Evolutionary conservation across 1,140 invertebrate species (phyloP).

Genomic region (Phortica variegata): DNA sequence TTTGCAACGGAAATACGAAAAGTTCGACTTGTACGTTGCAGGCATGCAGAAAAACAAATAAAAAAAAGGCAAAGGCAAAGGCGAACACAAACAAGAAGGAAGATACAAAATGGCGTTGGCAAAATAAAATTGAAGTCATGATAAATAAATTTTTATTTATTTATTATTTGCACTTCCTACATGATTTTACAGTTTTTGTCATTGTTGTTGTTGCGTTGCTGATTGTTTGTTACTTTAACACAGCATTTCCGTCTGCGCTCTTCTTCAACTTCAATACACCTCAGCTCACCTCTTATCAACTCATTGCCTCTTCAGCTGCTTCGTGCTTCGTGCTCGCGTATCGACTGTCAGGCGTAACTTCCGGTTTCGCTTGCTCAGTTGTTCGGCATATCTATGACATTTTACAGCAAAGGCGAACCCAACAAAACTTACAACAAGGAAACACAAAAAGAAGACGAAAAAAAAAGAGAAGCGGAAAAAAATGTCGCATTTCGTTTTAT

Average conservation of each 20-base stretch:
- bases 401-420: slow-evolving; percentile 15
- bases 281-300: not conserved
- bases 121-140: slow-evolving; percentile 17
- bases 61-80: not conserved
- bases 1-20: too few species aligned
- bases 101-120: slow-evolving; percentile 20
- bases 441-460: slow-evolving; percentile 2
- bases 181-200: slow-evolving; percentile 27
- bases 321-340: too few species aligned
- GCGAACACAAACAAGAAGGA: slow-evolving; percentile 12
- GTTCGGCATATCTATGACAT: slow-evolving; percentile 30
- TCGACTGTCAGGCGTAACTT: too few species aligned
- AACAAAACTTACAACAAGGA: too few species aligned
- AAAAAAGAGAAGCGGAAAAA: slow-evolving; percentile 10
- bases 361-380: slow-evolving; percentile 4
- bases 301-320: not conserved
- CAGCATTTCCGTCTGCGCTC: slow-evolving; percentile 40
- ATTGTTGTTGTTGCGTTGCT: slow-evolving; percentile 19
- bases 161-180: slow-evolving; percentile 53
- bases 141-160: slow-evolving; percentile 28
- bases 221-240: slow-evolving; percentile 55
- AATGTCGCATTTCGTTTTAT: slow-evolving; percentile 24
- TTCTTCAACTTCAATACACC: slow-evolving; percentile 10
- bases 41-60: too few species aligned
- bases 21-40: too few species aligned